Evolutionary conservation across 2,797 vertebrate genomes (phyloP), one percentile per base, ranked within the genome.

Genomic region (Smutsia temminckii): DNA sequence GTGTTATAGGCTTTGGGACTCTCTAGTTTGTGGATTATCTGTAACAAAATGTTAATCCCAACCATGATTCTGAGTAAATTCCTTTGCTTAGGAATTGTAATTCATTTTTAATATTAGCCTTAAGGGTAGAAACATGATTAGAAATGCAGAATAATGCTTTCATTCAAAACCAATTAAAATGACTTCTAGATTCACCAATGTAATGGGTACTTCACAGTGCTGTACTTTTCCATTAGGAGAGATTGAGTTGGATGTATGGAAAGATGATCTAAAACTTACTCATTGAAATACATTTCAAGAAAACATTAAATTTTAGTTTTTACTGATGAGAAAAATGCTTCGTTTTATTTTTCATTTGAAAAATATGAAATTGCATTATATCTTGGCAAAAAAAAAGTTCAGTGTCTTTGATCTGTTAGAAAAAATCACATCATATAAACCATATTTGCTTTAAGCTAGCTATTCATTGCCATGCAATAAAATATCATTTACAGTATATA

Each of bases 81-180:
- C 94, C 83, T 97, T 91, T 97, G 95, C 97, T 97, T 81, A 77
- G 92, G 85, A 96, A 95, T 97, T 96, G 95, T 80, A 97, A 94
- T 97, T 97, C 95, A 96, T 97, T 97, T 97, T 98, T 97, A 96
- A 97, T 96, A 97, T 97, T 97, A 97, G 97, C 97, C 96, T 97
- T 92, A 97, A 94, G 97, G 96, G 71, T 86, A 93, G 91, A 95
- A 97, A 93, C 92, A 95, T 96, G 96, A 96, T 97, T 96, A 97
- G 96, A 95, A 97, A 96, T 97, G 95, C 96, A 96, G 91, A 97
- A 96, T 97, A 97, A 97, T 96, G 94, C 94, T 96, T 97, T 96
- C 95, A 95, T 97, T 96, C 95, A 96, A 97, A 98, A 96, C 94
- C 96, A 98, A 97, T 97, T 97, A 96, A 94, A 97, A 97, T 21